Evolutionary conservation across 2,797 vertebrate genomes (phyloP), one percentile per base, ranked within the genome.

Genomic region (Manis crassicaudata): DNA sequence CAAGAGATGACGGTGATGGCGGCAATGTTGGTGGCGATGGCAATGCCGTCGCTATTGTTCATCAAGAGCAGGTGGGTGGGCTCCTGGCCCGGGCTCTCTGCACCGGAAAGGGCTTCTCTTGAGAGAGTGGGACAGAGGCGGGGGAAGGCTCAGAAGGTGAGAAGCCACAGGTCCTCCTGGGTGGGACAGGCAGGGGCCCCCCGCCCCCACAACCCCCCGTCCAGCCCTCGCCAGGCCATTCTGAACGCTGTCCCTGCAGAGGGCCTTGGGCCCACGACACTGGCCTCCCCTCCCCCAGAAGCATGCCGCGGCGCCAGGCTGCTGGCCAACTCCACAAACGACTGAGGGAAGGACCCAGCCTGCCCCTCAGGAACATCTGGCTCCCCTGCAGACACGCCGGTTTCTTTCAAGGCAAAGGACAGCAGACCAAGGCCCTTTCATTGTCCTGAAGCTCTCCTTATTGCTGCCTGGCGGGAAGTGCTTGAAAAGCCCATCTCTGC

Each of bases 381-480:
- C 60, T 65, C 46, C 56, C 10, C 5, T 4, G 20, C 3, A 37
- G 68, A 94, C 54, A 67, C 1, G 29, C 10, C 70, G 12, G 6
- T 7, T 77, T 60, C 29, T 23, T 35, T 46, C 50, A 52, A 23
- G 14, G 67, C 1, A 56, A 56, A 18, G 35, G 40, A 32, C 0
- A 4, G 21, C 0, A 4, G 73, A 40, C 21, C 9, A 1, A 16
- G 40, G 35, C 40, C n/a, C 79, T 73, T n/a, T 83, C 35, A 1
- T 37, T 21, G 40, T 0, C 5, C 40, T 3, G 29, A 20, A 86
- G 13, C n/a, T 20, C 63, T 40, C 67, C 32, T 12, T 62, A 58
- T 18, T 9, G 70, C 65, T 20, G 8, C 37, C 1, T 3, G 4
- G 40, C 1, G 1, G 7, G 11, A 65, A 18, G n/a, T 20, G 9